Evolutionary conservation across 53 echinoderm and acorn worm species (phyloP).

Genomic region (Echinarachnius parma): DNA sequence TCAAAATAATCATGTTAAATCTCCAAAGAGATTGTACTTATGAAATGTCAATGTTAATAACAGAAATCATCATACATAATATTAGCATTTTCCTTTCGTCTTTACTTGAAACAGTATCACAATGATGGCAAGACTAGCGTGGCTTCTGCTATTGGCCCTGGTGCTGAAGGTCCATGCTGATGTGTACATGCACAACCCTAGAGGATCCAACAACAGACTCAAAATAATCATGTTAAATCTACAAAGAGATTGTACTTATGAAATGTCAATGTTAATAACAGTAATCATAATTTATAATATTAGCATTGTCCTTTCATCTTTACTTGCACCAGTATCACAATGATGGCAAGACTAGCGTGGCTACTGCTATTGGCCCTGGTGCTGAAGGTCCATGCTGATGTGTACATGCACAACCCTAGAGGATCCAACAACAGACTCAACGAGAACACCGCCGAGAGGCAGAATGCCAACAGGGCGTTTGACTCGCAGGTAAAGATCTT

Average conservation of each 20-base stretch:
- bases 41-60: too few species aligned
- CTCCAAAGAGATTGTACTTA: too few species aligned
- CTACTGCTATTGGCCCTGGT: conserved; percentile 41
- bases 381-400: conserved; percentile 57
- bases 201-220: conserved; percentile 96
- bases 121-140: conserved; percentile 24
- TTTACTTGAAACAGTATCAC: too few species aligned
- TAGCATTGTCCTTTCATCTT: neutral
- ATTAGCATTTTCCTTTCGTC: too few species aligned
- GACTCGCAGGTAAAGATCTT: conserved; percentile 98
- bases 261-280: too few species aligned
- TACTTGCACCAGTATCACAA: neutral
- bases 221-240: conserved; percentile 22
- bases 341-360: conserved; percentile 18
- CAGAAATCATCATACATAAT: too few species aligned
- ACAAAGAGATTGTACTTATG: too few species aligned
- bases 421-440: conserved; percentile 97
- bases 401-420: conserved; percentile 90
- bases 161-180: conserved; percentile 55
- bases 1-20: too few species aligned
- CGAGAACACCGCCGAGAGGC: conserved; percentile 82
- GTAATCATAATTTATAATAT: too few species aligned
- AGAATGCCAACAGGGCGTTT: conserved; percentile 91
- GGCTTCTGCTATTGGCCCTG: conserved; percentile 34
- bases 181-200: conserved; percentile 88